Conservation (phyloP, 2,113 vertebrate genomes). For the Synchiropus splendidus region DNA sequence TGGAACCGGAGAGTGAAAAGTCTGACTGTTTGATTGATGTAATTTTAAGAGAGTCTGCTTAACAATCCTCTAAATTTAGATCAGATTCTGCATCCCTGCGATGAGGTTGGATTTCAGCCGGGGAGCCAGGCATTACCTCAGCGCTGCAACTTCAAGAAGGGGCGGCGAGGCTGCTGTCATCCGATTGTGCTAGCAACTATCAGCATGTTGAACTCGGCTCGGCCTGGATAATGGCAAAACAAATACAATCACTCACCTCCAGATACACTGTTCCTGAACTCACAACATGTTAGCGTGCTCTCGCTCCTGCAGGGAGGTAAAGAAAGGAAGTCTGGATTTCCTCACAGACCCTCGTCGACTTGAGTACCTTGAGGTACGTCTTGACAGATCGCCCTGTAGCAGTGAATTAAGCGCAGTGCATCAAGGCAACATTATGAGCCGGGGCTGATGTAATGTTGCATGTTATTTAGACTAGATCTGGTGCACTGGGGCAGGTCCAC, state of each 20-base stretch:
- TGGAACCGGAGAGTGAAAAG: conserved; percentile 43
- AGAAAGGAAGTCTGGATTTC: conserved; percentile 41
- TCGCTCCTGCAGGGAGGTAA: conserved; percentile 25
- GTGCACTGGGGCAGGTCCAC: too few relatives aligned
- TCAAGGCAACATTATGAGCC: conserved; percentile 15
- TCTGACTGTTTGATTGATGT: conserved; percentile 52
- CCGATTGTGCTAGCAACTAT: conserved; percentile 47
- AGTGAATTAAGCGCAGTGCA: conserved; percentile 19
- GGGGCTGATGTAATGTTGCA: conserved; percentile 10
- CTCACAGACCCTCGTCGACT: conserved; percentile 30
- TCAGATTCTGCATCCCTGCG: conserved; percentile 46
- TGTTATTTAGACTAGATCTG: neutral
- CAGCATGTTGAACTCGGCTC: conserved; percentile 45
- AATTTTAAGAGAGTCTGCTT: conserved; percentile 60
- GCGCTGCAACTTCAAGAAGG: conserved; percentile 43
- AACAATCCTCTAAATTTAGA: conserved; percentile 68
- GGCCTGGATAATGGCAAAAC: conserved; percentile 46
- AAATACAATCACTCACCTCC: conserved; percentile 41
- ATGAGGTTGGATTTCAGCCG: conserved; percentile 49
- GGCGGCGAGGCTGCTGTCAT: conserved; percentile 52
- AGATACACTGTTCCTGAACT: conserved; percentile 34
- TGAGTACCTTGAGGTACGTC: conserved; percentile 33
- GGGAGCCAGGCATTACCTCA: conserved; percentile 63
- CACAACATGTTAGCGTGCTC: conserved; percentile 41
- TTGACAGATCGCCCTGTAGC: conserved; percentile 35